These are phyloP conservation scores for Mustela nigripes DNA, from an alignment of 2,113 vertebrate species.

Conservation along the genomic window DNA sequence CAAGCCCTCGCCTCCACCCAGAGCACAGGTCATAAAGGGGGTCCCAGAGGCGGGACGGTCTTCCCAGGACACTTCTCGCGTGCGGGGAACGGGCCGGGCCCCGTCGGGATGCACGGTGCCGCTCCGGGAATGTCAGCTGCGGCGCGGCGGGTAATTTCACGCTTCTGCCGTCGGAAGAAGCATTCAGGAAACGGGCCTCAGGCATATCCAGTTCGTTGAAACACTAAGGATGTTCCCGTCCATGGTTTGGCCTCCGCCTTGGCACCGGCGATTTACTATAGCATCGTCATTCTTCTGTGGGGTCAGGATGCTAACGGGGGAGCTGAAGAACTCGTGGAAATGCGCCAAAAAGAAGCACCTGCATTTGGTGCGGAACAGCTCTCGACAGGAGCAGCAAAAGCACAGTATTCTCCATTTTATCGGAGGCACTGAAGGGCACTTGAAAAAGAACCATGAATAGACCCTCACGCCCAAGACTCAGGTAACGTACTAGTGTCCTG, in stretches of 20 bases:
- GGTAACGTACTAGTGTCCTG: not conserved
- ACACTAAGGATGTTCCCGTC: slow-evolving; percentile 8
- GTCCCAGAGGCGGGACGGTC: not conserved
- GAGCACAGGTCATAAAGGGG: not conserved
- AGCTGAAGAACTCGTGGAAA: not conserved
- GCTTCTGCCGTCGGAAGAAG: slow-evolving; percentile 24
- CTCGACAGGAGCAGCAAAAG: not conserved
- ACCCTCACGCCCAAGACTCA: not conserved
- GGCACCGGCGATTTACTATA: not conserved
- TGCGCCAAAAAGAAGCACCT: slow-evolving; percentile 50
- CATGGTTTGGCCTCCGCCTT: not conserved
- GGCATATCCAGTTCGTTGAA: slow-evolving; percentile 29
- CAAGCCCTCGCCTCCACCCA: not conserved
- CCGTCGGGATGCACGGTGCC: not conserved
- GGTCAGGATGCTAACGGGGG: slow-evolving; percentile 21
- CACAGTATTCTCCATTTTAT: not conserved
- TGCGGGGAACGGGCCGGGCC: accelerated
- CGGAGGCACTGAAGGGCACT: not conserved
- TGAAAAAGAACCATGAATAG: not conserved
- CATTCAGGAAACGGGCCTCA: not conserved
- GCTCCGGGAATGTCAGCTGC: not conserved
- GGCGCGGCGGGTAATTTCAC: not conserved
- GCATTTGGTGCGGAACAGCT: not conserved
- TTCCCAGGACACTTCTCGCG: not conserved
- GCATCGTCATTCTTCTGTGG: slow-evolving; percentile 1